Conservation (phyloP, 2,113 vertebrate genomes). For the Furnarius figulus region DNA sequence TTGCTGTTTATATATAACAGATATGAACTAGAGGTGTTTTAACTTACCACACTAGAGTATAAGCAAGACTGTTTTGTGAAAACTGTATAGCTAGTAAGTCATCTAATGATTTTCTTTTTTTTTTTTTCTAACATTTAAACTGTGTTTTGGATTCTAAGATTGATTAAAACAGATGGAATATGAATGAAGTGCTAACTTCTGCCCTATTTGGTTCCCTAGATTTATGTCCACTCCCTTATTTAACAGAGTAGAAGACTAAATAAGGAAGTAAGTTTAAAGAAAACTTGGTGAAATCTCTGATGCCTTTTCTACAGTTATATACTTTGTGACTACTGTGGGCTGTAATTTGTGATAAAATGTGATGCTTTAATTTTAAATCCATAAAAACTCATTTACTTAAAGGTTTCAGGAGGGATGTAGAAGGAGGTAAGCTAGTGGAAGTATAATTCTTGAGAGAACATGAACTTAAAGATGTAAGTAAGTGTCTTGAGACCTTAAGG, state of each 20-base stretch:
- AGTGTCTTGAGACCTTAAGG: not conserved
- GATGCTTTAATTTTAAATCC: not conserved
- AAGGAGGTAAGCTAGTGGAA: not conserved
- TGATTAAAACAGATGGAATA: not conserved
- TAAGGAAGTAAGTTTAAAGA: not conserved
- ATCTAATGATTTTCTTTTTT: not conserved
- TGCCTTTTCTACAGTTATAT: not conserved
- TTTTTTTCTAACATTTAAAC: not conserved
- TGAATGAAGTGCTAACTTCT: not conserved
- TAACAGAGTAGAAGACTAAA: not conserved
- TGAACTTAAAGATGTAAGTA: not conserved
- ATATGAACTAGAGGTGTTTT: not conserved
- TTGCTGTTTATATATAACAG: not conserved
- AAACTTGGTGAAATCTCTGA: not conserved
- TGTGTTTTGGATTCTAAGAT: not conserved
- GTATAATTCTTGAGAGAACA: not conserved
- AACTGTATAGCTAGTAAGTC: not conserved
- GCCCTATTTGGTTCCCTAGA: not conserved
- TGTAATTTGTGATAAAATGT: not conserved
- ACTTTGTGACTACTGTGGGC: not conserved
- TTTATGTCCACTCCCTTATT: not conserved
- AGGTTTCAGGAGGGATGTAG: not conserved
- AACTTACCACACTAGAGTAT: not conserved
- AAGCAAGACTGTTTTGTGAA: not conserved
- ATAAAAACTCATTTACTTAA: not conserved